Evolutionary conservation across 2,888 invertebrate species (phyloP).

Genomic region (Xiphydria camelus): DNA sequence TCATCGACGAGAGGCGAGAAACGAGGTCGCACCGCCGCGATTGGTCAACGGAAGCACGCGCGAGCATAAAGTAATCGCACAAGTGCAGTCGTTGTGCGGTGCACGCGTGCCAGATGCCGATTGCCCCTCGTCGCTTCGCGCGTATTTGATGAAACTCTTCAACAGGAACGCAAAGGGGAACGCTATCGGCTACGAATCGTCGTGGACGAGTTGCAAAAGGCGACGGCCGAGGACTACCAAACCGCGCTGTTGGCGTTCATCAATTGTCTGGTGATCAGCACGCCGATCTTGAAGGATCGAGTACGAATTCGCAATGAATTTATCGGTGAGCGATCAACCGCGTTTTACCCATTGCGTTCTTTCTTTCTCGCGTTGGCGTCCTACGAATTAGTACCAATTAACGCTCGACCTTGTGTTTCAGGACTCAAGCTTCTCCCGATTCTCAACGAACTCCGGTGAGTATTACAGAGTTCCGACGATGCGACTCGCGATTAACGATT

Average conservation of each 20-base stretch:
- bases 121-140: no score
- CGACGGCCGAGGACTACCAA: slow-evolving; percentile 84
- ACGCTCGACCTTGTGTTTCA: slow-evolving; percentile 59
- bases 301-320: slow-evolving; percentile 91
- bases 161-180: slow-evolving; percentile 81
- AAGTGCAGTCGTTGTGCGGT: no score
- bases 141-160: slow-evolving; percentile 7
- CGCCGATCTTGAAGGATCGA: slow-evolving; percentile 82
- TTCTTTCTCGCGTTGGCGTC: not conserved
- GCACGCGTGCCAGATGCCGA: no score
- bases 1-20: no score
- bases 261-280: slow-evolving; percentile 94
- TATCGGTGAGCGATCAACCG: slow-evolving; percentile 71
- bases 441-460: slow-evolving; percentile 83
- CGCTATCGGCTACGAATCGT: slow-evolving; percentile 88
- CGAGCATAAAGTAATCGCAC: no score
- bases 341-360: slow-evolving; percentile 1
- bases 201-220: slow-evolving; percentile 83
- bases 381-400: not conserved
- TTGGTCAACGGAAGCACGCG: no score
- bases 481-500: slow-evolving; percentile 58
- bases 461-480: no score
- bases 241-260: slow-evolving; percentile 91
- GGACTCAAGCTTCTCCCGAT: slow-evolving; percentile 87
- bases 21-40: no score